phyloP scores from a whole-genome alignment of 37 sponge, comb jelly and placozoan genomes.

The Ephydatia muelleri region DNA sequence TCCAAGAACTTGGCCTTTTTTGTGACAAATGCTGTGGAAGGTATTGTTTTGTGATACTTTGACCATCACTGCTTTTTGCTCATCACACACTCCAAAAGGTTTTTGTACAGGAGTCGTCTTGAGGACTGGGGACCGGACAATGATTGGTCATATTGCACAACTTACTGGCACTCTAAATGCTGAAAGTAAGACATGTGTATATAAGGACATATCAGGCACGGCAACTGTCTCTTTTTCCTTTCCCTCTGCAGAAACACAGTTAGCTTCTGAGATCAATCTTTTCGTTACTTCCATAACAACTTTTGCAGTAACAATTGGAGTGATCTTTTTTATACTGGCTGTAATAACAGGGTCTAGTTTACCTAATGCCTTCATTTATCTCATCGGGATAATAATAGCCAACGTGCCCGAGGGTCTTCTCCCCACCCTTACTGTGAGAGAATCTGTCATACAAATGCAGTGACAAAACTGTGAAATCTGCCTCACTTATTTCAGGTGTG shows the following conservation, averaged over 20 bases:
- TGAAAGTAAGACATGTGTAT: slow-evolving; percentile 58
- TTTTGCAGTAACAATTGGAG: slow-evolving; percentile 88
- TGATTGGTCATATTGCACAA: slow-evolving; percentile 93
- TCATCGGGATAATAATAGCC: slow-evolving; percentile 96
- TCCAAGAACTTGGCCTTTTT: slow-evolving; percentile 96
- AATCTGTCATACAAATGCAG: background rate
- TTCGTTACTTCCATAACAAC: slow-evolving; percentile 91
- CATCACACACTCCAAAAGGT: slow-evolving; percentile 10
- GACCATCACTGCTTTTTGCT: no score
- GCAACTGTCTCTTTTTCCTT: background rate
- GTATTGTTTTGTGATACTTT: no score
- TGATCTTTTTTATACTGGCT: slow-evolving; percentile 78
- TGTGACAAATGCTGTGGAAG: slow-evolving; percentile 94
- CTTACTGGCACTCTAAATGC: slow-evolving; percentile 82
- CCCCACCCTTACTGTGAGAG: slow-evolving; percentile 97
- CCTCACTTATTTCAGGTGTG: slow-evolving; percentile 69
- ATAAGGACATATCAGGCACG: background rate
- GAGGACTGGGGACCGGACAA: slow-evolving; percentile 88
- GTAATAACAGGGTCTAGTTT: slow-evolving; percentile 62
- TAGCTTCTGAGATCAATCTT: slow-evolving; percentile 87
- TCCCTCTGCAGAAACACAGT: slow-evolving; percentile 76
- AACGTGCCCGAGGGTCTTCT: slow-evolving; percentile 98
- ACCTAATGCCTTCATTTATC: slow-evolving; percentile 81
- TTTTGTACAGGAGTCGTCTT: slow-evolving; percentile 89
- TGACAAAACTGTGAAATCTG: background rate